phyloP scores from a whole-genome alignment of 2,113 vertebrate genomes.

The Silurus asotus region DNA sequence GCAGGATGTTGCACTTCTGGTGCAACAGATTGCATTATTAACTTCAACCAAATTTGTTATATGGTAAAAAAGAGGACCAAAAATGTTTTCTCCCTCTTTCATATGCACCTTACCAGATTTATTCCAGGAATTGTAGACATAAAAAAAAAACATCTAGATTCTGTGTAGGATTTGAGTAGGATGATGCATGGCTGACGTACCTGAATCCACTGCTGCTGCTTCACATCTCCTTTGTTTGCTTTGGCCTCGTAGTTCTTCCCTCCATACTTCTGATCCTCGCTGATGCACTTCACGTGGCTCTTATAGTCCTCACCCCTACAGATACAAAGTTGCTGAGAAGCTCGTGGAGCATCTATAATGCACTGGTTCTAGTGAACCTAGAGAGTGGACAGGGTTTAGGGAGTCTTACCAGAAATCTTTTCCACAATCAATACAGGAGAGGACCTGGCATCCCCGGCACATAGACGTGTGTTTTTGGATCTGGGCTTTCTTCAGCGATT shows the following conservation, averaged over 20 bases:
- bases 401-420: conserved; percentile 89
- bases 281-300: conserved; percentile 83
- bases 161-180: neutral
- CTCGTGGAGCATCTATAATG: neutral
- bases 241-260: conserved; percentile 89
- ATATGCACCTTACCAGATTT: no score
- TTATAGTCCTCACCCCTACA: conserved; percentile 89
- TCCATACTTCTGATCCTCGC: conserved; percentile 93
- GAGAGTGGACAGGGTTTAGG: neutral
- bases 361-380: neutral
- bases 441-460: conserved; percentile 79
- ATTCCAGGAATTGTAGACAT: no score
- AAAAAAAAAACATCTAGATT: neutral
- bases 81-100: neutral
- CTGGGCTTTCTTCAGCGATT: conserved; percentile 90
- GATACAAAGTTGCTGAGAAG: neutral
- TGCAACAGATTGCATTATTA: neutral
- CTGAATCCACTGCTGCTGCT: conserved; percentile 95
- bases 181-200: conserved; percentile 61
- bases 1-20: neutral
- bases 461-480: conserved; percentile 86
- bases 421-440: conserved; percentile 96
- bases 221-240: conserved; percentile 86
- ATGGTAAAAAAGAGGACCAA: neutral
- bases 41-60: neutral